These are phyloP conservation scores for Idaea biselata DNA, from an alignment of 2,888 invertebrate genomes.

Conservation along the genomic window DNA sequence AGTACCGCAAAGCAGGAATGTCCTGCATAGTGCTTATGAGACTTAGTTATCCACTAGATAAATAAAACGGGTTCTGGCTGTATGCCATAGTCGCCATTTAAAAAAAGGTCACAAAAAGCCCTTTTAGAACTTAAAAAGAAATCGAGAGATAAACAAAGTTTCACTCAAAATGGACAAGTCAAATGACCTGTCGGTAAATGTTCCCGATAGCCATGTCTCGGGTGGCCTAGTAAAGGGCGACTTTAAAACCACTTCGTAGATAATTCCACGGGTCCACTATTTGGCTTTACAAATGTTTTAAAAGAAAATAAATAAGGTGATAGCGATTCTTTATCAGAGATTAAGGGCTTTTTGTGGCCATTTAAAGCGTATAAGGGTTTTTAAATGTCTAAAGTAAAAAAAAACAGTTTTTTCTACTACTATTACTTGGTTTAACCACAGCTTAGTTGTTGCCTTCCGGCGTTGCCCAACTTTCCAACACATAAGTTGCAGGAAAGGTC, in stretches of 20 bases:
- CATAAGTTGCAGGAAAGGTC: too few species aligned
- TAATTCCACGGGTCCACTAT: background rate
- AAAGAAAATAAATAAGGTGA: background rate
- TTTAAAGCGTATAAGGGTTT: too few species aligned
- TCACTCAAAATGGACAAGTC: background rate
- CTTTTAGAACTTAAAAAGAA: background rate
- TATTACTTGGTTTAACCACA: too few species aligned
- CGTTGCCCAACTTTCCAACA: too few species aligned
- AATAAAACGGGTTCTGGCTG: too few species aligned
- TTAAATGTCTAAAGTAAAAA: too few species aligned
- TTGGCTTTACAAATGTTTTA: background rate
- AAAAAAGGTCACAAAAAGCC: background rate
- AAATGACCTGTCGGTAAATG: background rate
- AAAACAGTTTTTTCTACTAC: too few species aligned
- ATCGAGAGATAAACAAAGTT: background rate
- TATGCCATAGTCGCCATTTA: too few species aligned
- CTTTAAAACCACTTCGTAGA: background rate
- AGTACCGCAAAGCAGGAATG: too few species aligned
- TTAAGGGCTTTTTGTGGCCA: background rate
- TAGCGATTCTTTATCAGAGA: background rate
- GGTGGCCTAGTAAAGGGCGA: background rate
- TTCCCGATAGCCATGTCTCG: background rate
- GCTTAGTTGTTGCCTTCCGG: too few species aligned
- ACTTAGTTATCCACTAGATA: too few species aligned
- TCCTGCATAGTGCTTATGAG: too few species aligned